Evolutionary conservation across 2,888 invertebrate genomes (phyloP).

Genomic region (Cabera pusaria): DNA sequence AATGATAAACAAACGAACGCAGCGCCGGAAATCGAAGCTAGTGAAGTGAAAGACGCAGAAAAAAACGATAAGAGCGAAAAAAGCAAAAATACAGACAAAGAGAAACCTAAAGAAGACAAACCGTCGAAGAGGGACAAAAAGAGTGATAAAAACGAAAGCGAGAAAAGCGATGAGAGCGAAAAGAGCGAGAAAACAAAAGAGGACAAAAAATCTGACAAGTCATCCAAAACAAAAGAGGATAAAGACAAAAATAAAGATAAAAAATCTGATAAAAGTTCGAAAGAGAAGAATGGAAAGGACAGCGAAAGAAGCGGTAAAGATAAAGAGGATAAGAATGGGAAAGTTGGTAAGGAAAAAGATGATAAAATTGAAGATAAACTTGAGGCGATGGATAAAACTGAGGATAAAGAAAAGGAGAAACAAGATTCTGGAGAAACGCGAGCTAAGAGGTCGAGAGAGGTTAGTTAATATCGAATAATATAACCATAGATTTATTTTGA

Average conservation of each 20-base stretch:
- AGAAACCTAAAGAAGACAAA: conserved; percentile 19
- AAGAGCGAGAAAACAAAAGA: conserved; percentile 1
- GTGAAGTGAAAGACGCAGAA: conserved; percentile 4
- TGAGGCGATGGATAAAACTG: conserved; percentile 27
- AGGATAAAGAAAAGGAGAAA: conserved; percentile 39
- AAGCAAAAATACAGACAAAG: conserved; percentile 5
- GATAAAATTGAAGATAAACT: conserved; percentile 19
- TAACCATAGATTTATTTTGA: too few relatives aligned
- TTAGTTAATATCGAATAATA: conserved; percentile 31
- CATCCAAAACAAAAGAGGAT: background rate
- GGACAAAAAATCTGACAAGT: background rate
- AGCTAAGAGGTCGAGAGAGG: conserved; percentile 75
- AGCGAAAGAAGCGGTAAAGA: conserved; percentile 9
- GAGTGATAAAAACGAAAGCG: conserved; percentile 11
- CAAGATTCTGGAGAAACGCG: conserved; percentile 58
- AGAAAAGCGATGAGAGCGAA: conserved; percentile 2
- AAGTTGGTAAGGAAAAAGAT: conserved; percentile 13
- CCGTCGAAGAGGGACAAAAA: conserved; percentile 12
- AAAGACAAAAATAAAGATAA: too few relatives aligned
- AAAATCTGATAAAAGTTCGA: background rate
- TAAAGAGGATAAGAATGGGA: conserved; percentile 6
- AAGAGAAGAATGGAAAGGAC: conserved; percentile 6
- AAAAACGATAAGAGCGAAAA: conserved; percentile 15
- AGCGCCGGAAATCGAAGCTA: conserved; percentile 11
- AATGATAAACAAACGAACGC: conserved; percentile 13